A percentile compares a stretch with the other conserved stretches of the same genome.
Conservation (phyloP, 2,888 invertebrate genomes). For the Halictus quadricinctus region DNA sequence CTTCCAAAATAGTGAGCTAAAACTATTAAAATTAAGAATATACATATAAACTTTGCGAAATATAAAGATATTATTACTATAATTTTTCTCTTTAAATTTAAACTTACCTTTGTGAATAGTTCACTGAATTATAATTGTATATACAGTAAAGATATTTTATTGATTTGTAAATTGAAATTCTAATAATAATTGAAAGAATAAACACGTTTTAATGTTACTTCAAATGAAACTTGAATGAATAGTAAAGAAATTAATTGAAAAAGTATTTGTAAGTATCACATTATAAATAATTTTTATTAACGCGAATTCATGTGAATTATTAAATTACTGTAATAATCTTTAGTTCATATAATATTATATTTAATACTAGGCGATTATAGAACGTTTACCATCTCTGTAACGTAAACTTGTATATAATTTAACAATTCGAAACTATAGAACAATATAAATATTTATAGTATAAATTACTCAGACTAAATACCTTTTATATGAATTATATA, state of each 20-base stretch:
- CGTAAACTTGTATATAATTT: slow-evolving; percentile 49
- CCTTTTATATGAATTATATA: slow-evolving; percentile 9
- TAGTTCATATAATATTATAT: slow-evolving; percentile 43
- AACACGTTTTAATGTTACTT: slow-evolving; percentile 47
- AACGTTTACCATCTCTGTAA: slow-evolving; percentile 32
- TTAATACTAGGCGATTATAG: slow-evolving; percentile 38
- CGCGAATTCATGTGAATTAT: slow-evolving; percentile 49
- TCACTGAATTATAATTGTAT: slow-evolving; percentile 48
- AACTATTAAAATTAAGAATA: slow-evolving; percentile 50
- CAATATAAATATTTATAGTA: slow-evolving; percentile 35
- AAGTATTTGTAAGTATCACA: slow-evolving; percentile 39
- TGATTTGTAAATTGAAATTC: slow-evolving; percentile 51
- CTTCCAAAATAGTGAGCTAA: slow-evolving; percentile 70
- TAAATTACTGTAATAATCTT: slow-evolving; percentile 37
- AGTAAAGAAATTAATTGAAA: slow-evolving; percentile 48
- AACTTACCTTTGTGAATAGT: slow-evolving; percentile 57
- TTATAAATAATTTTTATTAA: slow-evolving; percentile 57
- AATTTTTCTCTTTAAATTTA: slow-evolving; percentile 64
- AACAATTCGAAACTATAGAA: slow-evolving; percentile 29
- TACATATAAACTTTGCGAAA: slow-evolving; percentile 36
- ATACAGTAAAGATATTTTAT: slow-evolving; percentile 55
- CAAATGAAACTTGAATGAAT: slow-evolving; percentile 36
- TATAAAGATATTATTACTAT: slow-evolving; percentile 33
- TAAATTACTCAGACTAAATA: slow-evolving; percentile 25
- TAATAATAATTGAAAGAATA: slow-evolving; percentile 46